Conservation (phyloP, 2,888 invertebrate genomes). For the Limnephilus lunatus region DNA sequence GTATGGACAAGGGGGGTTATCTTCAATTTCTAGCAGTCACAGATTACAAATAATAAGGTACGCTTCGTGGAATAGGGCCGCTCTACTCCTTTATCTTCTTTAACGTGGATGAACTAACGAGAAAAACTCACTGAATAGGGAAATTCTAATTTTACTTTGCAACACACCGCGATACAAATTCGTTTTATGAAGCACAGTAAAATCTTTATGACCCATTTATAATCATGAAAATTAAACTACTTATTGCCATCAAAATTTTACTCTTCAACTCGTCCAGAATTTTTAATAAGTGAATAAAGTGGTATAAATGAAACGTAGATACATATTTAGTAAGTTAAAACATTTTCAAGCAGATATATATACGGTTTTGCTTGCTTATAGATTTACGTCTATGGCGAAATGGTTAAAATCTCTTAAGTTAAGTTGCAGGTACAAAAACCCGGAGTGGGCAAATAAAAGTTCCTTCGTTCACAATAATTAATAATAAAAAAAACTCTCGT, state of each 20-base stretch:
- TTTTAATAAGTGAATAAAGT: background rate
- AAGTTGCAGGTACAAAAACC: too few relatives aligned
- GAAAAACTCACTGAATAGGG: slow-evolving; percentile 20
- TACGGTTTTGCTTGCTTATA: too few relatives aligned
- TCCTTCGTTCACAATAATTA: too few relatives aligned
- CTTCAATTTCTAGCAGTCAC: background rate
- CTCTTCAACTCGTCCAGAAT: background rate
- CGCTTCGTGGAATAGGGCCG: slow-evolving; percentile 25
- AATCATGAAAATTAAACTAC: background rate
- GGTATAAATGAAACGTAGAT: background rate
- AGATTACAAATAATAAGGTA: slow-evolving; percentile 49
- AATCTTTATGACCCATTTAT: background rate
- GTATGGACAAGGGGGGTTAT: background rate
- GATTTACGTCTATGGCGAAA: background rate
- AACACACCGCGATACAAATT: background rate
- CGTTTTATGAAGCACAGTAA: background rate
- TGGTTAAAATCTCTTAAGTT: background rate
- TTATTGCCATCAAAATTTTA: background rate
- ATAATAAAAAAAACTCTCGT: too few relatives aligned
- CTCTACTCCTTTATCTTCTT: background rate
- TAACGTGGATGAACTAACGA: background rate
- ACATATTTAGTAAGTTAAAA: background rate
- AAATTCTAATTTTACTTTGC: background rate
- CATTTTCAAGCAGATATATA: too few relatives aligned
- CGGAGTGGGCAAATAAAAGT: too few relatives aligned